Evolutionary conservation across 2,888 invertebrate species (phyloP).

Genomic region (Tachina fera): DNA sequence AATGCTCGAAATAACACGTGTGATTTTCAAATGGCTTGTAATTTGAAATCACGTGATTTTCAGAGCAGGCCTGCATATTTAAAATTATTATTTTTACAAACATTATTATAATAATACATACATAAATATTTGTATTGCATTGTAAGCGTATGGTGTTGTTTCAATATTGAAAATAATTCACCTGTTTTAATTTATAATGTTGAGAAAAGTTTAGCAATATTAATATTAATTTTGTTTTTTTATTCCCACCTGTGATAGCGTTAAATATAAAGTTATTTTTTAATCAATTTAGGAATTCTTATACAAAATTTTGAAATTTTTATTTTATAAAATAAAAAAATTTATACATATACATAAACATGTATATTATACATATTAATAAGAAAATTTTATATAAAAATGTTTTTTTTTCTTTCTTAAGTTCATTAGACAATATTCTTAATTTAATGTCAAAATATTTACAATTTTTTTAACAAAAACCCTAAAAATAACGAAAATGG

Average conservation of each 20-base stretch:
- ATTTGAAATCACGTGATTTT: no score
- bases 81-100: not conserved
- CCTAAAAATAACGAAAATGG: conserved; percentile 39
- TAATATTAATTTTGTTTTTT: conserved; percentile 51
- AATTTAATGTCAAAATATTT: conserved; percentile 31
- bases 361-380: not conserved
- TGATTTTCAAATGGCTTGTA: no score
- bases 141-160: not conserved
- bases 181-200: not conserved
- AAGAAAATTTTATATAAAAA: conserved; percentile 4
- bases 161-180: not conserved
- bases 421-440: conserved; percentile 45
- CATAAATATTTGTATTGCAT: not conserved
- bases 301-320: conserved; percentile 29
- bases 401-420: conserved; percentile 1
- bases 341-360: not conserved
- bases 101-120: not conserved
- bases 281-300: conserved; percentile 10
- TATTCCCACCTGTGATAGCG: conserved; percentile 80
- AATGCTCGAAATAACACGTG: no score
- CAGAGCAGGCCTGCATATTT: no score
- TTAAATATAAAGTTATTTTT: conserved; percentile 45
- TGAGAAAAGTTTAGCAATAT: not conserved
- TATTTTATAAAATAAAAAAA: conserved; percentile 10
- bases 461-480: not conserved